Evolutionary conservation across 2,113 vertebrate species (phyloP).

Genomic region (Xyrauchen texanus): DNA sequence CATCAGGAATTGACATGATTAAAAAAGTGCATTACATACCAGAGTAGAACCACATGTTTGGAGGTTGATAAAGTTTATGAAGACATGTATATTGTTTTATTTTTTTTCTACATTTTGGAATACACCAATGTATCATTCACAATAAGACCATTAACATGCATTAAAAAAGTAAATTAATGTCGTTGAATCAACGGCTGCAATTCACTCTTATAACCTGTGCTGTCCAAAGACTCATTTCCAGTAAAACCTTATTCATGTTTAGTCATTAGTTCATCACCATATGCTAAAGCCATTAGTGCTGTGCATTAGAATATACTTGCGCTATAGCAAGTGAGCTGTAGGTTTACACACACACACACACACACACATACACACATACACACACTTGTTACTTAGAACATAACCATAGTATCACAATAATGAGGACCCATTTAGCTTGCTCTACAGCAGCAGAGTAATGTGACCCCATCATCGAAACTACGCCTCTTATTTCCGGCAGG

Average conservation of each 20-base stretch:
- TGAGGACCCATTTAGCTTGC: neutral
- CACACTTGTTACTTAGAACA: neutral
- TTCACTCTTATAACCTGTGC: neutral
- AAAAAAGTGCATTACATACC: no score
- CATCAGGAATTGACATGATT: no score
- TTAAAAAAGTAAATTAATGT: neutral
- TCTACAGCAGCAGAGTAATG: neutral
- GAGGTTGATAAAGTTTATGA: no score
- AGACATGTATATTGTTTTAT: no score
- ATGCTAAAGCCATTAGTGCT: conserved; percentile 24
- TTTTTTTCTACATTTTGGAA: no score
- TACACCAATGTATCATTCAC: no score
- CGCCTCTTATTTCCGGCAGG: neutral
- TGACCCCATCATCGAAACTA: neutral
- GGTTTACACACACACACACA: neutral
- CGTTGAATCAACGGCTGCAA: neutral
- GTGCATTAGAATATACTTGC: neutral
- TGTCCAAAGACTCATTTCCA: neutral
- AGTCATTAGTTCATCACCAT: conserved; percentile 21
- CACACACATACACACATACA: neutral
- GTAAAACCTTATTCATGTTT: conserved; percentile 18
- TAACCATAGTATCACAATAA: conserved; percentile 4
- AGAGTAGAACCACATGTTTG: no score
- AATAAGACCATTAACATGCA: neutral
- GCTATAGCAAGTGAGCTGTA: neutral